phyloP scores from a whole-genome alignment of 2,113 vertebrate genomes.

The Saimiri boliviensis region DNA sequence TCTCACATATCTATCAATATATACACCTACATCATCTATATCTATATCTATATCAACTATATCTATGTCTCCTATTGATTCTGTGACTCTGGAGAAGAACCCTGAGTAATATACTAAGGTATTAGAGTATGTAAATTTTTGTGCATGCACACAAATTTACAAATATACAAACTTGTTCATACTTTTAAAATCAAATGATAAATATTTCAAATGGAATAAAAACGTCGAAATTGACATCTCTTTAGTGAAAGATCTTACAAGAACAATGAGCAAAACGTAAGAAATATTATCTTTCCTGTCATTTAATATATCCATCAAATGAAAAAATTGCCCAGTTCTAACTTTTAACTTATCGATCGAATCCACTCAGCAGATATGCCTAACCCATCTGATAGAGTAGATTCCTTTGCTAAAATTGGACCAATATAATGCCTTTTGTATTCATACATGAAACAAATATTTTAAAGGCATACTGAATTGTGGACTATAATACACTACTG shows the following conservation, averaged over 20 bases:
- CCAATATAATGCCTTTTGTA: not conserved
- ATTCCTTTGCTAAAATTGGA: not conserved
- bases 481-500: not conserved
- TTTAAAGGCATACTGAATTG: not conserved
- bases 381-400: not conserved
- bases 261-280: not conserved
- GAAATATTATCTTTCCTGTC: not conserved
- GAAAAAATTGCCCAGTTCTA: not conserved
- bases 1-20: not conserved
- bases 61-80: not conserved
- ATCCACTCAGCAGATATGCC: not conserved
- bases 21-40: not conserved
- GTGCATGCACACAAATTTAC: not conserved
- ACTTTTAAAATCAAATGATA: not conserved
- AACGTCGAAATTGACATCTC: not conserved
- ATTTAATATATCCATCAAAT: not conserved
- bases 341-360: not conserved
- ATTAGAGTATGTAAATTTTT: not conserved
- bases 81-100: not conserved
- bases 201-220: not conserved
- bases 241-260: not conserved
- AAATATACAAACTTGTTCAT: not conserved
- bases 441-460: not conserved
- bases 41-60: not conserved
- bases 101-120: not conserved